Evolutionary conservation across 2,797 vertebrate genomes (phyloP).

Genomic region (Rhyacichthys aspro): DNA sequence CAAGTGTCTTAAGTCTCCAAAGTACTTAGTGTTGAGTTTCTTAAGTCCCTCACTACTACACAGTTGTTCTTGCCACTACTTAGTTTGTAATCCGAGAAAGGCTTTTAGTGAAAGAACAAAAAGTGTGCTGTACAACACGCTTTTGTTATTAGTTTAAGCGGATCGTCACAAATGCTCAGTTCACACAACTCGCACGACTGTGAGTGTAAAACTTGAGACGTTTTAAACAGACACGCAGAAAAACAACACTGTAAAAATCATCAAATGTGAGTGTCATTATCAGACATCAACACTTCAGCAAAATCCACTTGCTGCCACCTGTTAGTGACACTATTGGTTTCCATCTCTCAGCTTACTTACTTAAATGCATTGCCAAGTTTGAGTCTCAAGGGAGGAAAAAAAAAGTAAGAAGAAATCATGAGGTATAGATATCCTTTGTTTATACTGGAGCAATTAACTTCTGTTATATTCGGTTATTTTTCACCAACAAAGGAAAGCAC

Average conservation of each 20-base stretch:
- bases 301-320: constrained; percentile 14
- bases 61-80: not conserved
- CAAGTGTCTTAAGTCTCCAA: not conserved
- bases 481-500: constrained; percentile 13
- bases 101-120: constrained; percentile 7
- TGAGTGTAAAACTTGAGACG: not conserved
- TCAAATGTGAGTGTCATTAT: constrained; percentile 7
- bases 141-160: not conserved
- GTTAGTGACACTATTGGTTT: constrained; percentile 15
- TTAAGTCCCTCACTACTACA: not conserved
- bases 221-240: not conserved
- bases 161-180: not conserved
- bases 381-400: constrained; percentile 3
- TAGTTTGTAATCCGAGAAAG: constrained; percentile 2
- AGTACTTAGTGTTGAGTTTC: not conserved
- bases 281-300: not conserved
- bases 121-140: constrained; percentile 1
- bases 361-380: constrained; percentile 16
- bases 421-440: not conserved
- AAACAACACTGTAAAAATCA: not conserved
- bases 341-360: constrained; percentile 9
- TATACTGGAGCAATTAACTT: constrained; percentile 2
- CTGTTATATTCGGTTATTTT: constrained; percentile 18
- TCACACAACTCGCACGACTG: not conserved
- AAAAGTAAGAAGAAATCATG: constrained; percentile 2